phyloP scores from a whole-genome alignment of 2,797 vertebrate species.

The Sebastes itinus region DNA sequence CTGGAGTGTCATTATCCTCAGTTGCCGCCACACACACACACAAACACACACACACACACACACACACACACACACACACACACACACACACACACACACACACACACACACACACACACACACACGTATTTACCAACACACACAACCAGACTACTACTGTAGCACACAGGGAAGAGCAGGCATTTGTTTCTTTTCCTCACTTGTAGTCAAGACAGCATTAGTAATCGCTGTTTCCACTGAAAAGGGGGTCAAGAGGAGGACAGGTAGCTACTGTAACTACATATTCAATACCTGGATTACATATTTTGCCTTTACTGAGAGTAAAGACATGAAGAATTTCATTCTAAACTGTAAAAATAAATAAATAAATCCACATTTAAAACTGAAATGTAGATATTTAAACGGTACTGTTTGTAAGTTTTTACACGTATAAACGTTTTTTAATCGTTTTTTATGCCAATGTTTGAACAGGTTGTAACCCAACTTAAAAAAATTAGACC shows the following conservation, averaged over 20 bases:
- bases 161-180: background rate
- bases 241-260: conserved; percentile 51
- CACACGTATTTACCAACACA: background rate
- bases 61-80: background rate
- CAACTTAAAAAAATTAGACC: too few species aligned
- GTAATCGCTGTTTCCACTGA: conserved; percentile 14
- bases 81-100: background rate
- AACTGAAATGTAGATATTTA: background rate
- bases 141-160: background rate
- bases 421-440: too few species aligned
- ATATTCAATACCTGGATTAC: conserved; percentile 8
- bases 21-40: background rate
- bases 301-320: background rate
- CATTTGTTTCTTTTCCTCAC: conserved; percentile 3
- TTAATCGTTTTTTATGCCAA: too few species aligned
- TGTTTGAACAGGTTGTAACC: too few species aligned
- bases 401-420: too few species aligned
- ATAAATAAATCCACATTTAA: background rate
- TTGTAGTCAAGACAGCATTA: background rate
- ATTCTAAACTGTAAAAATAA: background rate
- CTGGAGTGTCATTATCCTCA: conserved; percentile 40
- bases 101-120: background rate
- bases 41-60: background rate
- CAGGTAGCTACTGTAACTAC: conserved; percentile 36
- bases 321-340: background rate